phyloP scores from a whole-genome alignment of 2,797 vertebrate species.

The Fringilla coelebs region DNA sequence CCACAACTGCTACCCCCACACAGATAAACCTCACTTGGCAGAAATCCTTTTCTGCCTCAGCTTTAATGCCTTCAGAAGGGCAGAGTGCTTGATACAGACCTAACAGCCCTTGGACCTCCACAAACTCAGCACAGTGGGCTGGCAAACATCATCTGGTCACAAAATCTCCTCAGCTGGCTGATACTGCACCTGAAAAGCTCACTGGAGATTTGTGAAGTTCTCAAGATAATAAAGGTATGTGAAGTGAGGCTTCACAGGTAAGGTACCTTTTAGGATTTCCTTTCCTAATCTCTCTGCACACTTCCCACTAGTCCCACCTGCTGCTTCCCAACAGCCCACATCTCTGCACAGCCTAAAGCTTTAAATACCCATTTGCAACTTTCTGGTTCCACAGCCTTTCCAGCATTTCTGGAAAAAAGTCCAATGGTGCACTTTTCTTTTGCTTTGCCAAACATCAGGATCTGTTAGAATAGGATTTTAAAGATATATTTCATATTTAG shows the following conservation, averaged over 20 bases:
- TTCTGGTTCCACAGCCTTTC: background rate
- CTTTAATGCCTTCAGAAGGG: background rate
- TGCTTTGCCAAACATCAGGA: background rate
- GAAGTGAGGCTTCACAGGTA: accelerated
- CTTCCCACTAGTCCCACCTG: background rate
- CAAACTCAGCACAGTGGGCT: background rate
- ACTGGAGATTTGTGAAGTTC: background rate
- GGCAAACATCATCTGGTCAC: background rate
- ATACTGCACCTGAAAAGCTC: background rate
- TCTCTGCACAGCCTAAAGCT: background rate
- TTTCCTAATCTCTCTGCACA: background rate
- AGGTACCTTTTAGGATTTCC: background rate
- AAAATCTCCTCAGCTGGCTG: background rate
- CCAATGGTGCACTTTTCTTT: background rate
- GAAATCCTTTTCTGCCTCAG: background rate
- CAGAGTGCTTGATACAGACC: background rate
- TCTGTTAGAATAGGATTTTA: background rate
- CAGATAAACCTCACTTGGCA: background rate
- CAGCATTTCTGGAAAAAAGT: background rate
- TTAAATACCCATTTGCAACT: background rate
- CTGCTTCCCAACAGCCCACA: background rate
- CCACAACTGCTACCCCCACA: background rate
- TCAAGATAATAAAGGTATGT: background rate
- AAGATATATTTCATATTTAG: background rate
- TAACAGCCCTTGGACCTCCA: background rate